These are phyloP conservation scores for Portunus trituberculatus DNA, from an alignment of 1,140 invertebrate genomes.

Conservation along the genomic window DNA sequence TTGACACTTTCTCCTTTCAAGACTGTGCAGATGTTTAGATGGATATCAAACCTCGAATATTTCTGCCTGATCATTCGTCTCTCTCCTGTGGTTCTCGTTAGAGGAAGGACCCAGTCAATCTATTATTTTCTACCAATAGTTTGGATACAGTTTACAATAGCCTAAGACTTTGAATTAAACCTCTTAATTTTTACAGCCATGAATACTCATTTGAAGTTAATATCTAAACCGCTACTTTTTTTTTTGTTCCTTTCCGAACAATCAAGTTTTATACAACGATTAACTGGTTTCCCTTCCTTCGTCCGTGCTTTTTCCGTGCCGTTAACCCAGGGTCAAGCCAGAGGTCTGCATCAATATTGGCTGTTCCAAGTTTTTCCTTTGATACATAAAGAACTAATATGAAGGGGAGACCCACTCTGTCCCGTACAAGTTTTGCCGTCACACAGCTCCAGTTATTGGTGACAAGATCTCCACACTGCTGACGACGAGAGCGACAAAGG, in stretches of 20 bases:
- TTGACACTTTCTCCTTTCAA: neutral
- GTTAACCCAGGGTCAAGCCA: neutral
- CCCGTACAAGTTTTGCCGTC: slow-evolving; percentile 1
- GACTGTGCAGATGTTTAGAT: too few species aligned
- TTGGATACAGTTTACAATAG: too few species aligned
- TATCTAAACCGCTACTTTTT: neutral
- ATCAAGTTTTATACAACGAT: neutral
- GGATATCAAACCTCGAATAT: too few species aligned
- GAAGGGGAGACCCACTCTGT: neutral
- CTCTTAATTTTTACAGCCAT: too few species aligned
- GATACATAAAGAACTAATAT: slow-evolving; percentile 55
- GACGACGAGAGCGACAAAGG: neutral
- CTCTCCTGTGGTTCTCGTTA: too few species aligned
- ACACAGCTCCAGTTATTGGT: slow-evolving; percentile 11
- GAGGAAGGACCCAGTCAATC: too few species aligned
- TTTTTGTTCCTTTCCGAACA: neutral
- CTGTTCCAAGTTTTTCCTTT: slow-evolving; percentile 32
- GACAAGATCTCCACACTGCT: neutral
- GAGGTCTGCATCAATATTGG: slow-evolving; percentile 41
- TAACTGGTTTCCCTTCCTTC: neutral
- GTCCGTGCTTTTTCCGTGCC: neutral
- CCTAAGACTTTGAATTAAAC: too few species aligned
- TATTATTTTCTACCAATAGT: too few species aligned
- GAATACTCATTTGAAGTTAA: neutral
- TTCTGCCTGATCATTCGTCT: too few species aligned